These are phyloP conservation scores for Chionodraco myersi DNA, from an alignment of 2,113 vertebrate genomes.

Conservation along the genomic window DNA sequence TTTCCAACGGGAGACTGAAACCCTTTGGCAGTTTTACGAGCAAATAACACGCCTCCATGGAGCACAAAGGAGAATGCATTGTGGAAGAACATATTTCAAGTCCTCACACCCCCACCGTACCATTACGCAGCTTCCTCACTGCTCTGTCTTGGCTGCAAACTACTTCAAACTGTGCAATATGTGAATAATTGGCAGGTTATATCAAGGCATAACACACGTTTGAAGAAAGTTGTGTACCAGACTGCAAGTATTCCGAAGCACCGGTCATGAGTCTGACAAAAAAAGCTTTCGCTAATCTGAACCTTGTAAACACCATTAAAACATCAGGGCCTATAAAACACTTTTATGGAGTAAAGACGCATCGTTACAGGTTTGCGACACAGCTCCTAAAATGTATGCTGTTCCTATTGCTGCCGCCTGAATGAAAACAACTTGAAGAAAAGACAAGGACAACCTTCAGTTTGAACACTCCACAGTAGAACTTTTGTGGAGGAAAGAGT, in stretches of 20 bases:
- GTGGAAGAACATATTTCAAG: constrained; percentile 61
- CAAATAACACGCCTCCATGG: constrained; percentile 66
- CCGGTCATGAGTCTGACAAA: constrained; percentile 65
- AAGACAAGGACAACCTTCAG: background rate
- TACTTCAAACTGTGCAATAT: constrained; percentile 76
- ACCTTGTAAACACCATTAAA: constrained; percentile 87
- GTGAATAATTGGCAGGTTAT: constrained; percentile 72
- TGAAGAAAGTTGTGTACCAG: constrained; percentile 73
- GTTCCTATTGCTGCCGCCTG: constrained; percentile 29
- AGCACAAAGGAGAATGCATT: constrained; percentile 65
- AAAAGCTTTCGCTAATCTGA: constrained; percentile 74
- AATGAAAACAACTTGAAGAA: constrained; percentile 15
- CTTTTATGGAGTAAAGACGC: constrained; percentile 85
- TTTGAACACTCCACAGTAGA: background rate
- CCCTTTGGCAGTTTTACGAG: constrained; percentile 70
- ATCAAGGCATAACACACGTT: constrained; percentile 71
- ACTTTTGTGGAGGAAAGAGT: background rate
- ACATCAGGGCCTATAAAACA: constrained; percentile 79
- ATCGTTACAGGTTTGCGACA: constrained; percentile 74
- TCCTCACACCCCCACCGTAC: constrained; percentile 70
- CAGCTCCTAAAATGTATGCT: constrained; percentile 55
- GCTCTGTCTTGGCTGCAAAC: constrained; percentile 76
- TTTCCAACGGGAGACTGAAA: constrained; percentile 66
- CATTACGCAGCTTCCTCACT: constrained; percentile 58
- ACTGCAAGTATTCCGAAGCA: constrained; percentile 69